Evolutionary conservation across 1,140 invertebrate genomes (phyloP).

Genomic region (Brachionus rotundiformis): DNA sequence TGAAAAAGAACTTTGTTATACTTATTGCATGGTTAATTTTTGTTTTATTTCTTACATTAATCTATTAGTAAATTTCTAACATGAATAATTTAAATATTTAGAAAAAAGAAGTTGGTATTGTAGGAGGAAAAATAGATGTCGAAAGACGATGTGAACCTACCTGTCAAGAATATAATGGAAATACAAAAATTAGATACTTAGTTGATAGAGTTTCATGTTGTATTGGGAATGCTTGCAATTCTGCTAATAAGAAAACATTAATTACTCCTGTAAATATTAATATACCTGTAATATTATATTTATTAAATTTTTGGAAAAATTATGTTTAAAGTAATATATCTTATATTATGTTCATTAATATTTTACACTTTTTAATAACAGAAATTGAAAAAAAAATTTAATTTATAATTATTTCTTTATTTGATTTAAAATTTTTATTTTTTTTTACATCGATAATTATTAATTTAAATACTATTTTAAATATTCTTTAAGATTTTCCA

Average conservation of each 20-base stretch:
- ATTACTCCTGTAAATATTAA: background rate
- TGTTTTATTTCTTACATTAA: background rate
- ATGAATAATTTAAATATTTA: too few species aligned
- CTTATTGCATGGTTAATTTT: slow-evolving; percentile 41
- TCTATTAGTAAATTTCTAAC: background rate
- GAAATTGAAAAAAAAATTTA: too few species aligned
- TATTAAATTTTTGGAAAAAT: background rate
- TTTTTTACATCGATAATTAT: too few species aligned
- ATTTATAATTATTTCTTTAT: too few species aligned
- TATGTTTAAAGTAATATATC: background rate
- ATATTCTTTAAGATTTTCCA: too few species aligned
- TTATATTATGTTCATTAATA: too few species aligned
- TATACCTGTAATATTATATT: background rate
- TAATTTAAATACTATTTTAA: too few species aligned
- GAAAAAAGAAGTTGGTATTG: slow-evolving; percentile 50
- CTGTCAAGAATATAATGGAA: slow-evolving; percentile 51
- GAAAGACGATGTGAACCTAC: slow-evolving; percentile 50
- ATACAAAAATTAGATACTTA: slow-evolving; percentile 27
- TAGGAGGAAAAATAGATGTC: slow-evolving; percentile 38
- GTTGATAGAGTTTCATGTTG: slow-evolving; percentile 44
- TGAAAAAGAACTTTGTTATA: slow-evolving; percentile 25
- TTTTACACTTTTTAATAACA: too few species aligned
- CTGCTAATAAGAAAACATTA: background rate
- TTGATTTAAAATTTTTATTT: too few species aligned
- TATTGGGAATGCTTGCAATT: slow-evolving; percentile 39